Evolutionary conservation across 2,888 invertebrate genomes (phyloP), one percentile per base, ranked within the genome.

Genomic region (Xanthia togata): DNA sequence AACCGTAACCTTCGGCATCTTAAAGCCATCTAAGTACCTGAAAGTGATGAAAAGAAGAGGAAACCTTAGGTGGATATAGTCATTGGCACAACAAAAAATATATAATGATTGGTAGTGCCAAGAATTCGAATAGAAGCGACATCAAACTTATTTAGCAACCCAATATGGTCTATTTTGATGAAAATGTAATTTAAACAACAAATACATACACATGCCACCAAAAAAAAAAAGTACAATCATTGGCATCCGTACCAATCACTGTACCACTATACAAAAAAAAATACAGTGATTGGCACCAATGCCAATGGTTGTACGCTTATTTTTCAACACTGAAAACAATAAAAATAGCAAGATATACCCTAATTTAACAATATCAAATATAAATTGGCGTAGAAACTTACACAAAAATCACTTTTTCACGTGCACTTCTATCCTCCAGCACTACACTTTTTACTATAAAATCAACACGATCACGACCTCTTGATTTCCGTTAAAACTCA

Each of bases 11-110:
- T 81, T 79, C 70, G 81, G 82, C 81, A 81, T 79, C 74, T 74
- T 78, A 50, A 50, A 50, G 50, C 53, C 47, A 26, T 64, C 53
- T 63, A 47, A 65, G 65, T 77, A 77, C 65, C 70, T 70, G 69
- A 76, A 70, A 76, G 65, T 59, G 68, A 74, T 68, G 74, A 62
- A 76, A 75, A 73, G 59, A 76, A 75, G 65, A 76, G 67, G 55
- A 76, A 74, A 79, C 77, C 70, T 74, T 76, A 78, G 74, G 68
- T 78, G 68, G 78, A 55, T 83, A 83, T 79, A 81, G 79, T 79
- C 78, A 83, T 81, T 83, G 81, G 79, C 81, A 83, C 73, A 81
- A 69, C 70, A 70, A 80, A 80, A 80, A 73, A 75, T 68, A 64
- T 70, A 76, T 76, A 74, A 76, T 72, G 77, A 80, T 79, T 78